Conservation (phyloP, 2,888 invertebrate genomes). For the Sinohyriopsis cumingii region DNA sequence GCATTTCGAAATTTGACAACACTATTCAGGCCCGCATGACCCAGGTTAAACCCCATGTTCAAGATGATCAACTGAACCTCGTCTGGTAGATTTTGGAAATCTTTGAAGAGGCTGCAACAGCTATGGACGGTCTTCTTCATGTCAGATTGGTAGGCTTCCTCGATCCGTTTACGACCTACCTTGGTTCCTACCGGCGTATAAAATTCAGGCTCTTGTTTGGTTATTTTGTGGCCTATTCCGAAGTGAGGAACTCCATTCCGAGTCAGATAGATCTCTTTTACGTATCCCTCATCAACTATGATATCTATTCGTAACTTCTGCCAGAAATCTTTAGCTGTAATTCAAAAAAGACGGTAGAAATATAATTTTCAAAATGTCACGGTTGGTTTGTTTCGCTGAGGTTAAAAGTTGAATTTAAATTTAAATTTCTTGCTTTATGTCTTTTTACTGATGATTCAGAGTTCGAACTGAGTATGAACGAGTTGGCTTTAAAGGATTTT, state of each 20-base stretch:
- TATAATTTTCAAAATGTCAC: no score
- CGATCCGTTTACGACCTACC: slow-evolving; percentile 4
- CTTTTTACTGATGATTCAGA: no score
- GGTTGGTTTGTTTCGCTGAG: no score
- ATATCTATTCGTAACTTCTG: no score
- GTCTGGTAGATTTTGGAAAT: slow-evolving; percentile 2
- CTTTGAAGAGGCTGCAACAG: background rate
- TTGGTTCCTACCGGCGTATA: slow-evolving; percentile 6
- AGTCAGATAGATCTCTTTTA: slow-evolving; percentile 6
- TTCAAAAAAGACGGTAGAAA: no score
- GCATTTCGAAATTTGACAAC: slow-evolving; percentile 11
- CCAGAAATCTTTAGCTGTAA: no score
- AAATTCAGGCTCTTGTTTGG: slow-evolving; percentile 7
- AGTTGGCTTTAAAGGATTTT: no score
- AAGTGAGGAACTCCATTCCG: slow-evolving; percentile 5
- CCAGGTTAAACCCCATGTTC: slow-evolving; percentile 18
- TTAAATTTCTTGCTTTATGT: no score
- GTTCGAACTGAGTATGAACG: no score
- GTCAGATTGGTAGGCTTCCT: slow-evolving; percentile 9
- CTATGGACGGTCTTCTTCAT: background rate
- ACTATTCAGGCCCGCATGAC: slow-evolving; percentile 1
- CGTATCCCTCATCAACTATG: slow-evolving; percentile 10
- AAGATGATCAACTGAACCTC: slow-evolving; percentile 17
- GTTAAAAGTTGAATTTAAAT: no score
- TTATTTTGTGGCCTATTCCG: slow-evolving; percentile 16